Evolutionary conservation across 2,797 vertebrate species (phyloP), one percentile per base, ranked within the genome.

Genomic region (Danionella dracula): DNA sequence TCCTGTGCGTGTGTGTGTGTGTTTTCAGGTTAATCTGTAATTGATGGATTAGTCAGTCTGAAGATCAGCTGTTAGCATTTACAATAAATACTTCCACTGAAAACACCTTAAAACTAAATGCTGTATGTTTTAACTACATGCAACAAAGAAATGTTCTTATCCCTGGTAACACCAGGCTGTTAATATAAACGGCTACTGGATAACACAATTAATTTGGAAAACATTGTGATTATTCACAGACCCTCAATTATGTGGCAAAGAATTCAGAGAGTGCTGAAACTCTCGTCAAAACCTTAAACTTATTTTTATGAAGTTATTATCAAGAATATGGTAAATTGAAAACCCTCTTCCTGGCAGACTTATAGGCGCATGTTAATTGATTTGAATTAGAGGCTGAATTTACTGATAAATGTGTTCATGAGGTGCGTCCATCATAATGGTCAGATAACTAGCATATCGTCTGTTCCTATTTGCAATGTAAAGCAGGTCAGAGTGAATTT

Each of bases 401-500:
- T 44, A 16, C 49, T n/a, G 19, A 65, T 54, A 35, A n/a, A 38
- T 38, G 31, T 40, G 8, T 35, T 49, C 38, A 48, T 41, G 17
- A 31, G 49, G 16, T 41, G 23, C 12, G 8, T 49, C 20, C 16
- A 44, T 44, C 35, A 44, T 29, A 58, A 70, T 49, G 27, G 29
- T 20, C 44, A 57, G 27, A 42, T 44, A 29, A 44, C 44, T 48
- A 17, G n/a, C 46, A 9, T 42, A 23, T 19, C 6, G 2, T 23
- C 20, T 53, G 8, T 53, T 23, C 37, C 1, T 5, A 73, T 73
- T 76, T 73, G 74, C 70, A 76, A 70, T 76, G 70, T 63, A 76
- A 76, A 76, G 49, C 63, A 63, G 66, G 32, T 57, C 21, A 35
- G 21, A 54, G 53, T 61, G 20, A 34, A 4, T 16, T 27, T 20